These are phyloP conservation scores for Notospermus geniculatus DNA, from an alignment of 1,140 invertebrate genomes.

Conservation along the genomic window DNA sequence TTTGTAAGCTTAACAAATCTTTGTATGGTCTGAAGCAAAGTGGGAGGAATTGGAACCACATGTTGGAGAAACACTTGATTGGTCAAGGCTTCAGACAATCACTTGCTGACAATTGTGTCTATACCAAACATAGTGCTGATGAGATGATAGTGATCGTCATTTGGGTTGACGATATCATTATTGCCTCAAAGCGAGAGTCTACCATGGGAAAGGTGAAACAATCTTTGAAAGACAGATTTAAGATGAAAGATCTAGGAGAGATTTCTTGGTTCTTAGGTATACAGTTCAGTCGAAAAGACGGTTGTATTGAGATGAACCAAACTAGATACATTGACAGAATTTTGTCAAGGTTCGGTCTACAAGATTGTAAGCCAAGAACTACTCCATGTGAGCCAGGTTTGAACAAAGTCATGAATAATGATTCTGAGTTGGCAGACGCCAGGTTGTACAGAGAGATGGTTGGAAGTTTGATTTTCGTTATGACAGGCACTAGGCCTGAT, in stretches of 20 bases:
- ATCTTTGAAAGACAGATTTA: not conserved
- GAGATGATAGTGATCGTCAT: not conserved
- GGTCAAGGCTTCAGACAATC: conserved; percentile 1
- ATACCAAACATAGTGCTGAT: not conserved
- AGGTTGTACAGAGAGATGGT: not conserved
- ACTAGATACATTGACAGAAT: not conserved
- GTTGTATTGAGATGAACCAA: not conserved
- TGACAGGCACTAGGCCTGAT: not conserved
- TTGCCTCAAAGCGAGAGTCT: not conserved
- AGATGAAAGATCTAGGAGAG: conserved; percentile 4
- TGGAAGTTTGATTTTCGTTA: not conserved
- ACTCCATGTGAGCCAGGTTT: not conserved
- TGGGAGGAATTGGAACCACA: not conserved
- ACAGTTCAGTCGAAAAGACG: not conserved
- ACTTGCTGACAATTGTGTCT: not conserved
- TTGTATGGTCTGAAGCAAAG: not conserved
- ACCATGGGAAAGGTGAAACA: not conserved
- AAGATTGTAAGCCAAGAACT: not conserved
- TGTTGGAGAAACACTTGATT: not conserved
- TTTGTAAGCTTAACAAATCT: too few relatives aligned
- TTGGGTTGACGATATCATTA: not conserved
- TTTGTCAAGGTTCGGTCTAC: not conserved
- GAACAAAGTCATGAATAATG: not conserved
- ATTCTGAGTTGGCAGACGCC: not conserved
- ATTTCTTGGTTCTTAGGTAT: not conserved